Percentiles rank a stretch among this genome's conserved stretches.
phyloP scores from a whole-genome alignment of 2,113 vertebrate genomes.

The Platanista minor region DNA sequence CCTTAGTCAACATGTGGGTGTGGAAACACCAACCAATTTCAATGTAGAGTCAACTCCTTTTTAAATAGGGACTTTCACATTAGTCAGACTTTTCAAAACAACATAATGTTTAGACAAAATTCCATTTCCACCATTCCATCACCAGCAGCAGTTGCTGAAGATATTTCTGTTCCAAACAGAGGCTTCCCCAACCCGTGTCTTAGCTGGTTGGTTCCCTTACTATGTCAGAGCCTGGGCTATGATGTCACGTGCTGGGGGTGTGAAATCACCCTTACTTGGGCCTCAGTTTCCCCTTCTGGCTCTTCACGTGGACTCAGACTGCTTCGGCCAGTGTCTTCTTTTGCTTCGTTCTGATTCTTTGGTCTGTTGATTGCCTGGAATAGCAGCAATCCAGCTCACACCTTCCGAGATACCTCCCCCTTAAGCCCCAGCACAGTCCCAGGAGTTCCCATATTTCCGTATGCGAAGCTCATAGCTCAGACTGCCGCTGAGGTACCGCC shows the following conservation, averaged over 20 bases:
- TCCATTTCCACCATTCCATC: conserved; percentile 65
- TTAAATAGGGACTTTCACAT: conserved; percentile 81
- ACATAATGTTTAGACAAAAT: conserved; percentile 67
- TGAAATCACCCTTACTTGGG: not conserved
- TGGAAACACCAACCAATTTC: conserved; percentile 74
- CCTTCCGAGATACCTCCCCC: not conserved
- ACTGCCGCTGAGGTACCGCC: not conserved
- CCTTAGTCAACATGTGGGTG: conserved; percentile 69
- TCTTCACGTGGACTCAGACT: not conserved
- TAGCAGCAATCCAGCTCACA: not conserved
- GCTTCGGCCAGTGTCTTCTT: not conserved
- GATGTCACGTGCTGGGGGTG: not conserved
- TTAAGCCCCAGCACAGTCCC: not conserved
- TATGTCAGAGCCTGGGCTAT: not conserved
- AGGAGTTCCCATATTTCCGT: not conserved
- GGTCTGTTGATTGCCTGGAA: not conserved
- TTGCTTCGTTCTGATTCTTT: not conserved
- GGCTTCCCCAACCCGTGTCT: conserved; percentile 23
- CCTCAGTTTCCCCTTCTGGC: not conserved
- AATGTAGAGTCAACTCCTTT: conserved; percentile 46
- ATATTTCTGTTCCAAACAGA: conserved; percentile 64
- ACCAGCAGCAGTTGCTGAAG: not conserved
- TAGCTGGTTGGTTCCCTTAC: not conserved
- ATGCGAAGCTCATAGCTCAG: not conserved
- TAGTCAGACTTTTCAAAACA: conserved; percentile 77